Base-by-base conservation (phyloP, 2,113 vertebrate species). In the Gasterosteus aculeatus region DNA sequence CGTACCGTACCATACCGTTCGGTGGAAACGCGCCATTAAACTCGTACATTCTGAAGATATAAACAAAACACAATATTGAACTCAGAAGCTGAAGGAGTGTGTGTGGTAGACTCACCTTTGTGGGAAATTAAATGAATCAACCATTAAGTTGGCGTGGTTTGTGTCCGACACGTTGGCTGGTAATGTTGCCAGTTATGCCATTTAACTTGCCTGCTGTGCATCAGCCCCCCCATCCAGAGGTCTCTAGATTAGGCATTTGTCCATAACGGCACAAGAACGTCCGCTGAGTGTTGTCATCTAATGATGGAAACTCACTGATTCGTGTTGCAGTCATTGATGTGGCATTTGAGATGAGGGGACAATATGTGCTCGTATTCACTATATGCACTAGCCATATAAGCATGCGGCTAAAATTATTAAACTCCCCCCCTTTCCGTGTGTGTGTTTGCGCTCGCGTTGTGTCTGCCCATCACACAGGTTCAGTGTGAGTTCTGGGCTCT, bases 161-260 rank as follows among this genome's bases (percentile, higher is more conserved):
- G 58, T 79, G 59, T 90, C 68, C 85, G 71, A 90, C 81, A 80
- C 4, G 64, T 89, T 86, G 72, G 75, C 68, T 31, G 69, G 78
- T 60, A 10, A 53, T 80, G 85, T 88, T 87, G 83, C 71, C 72
- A 84, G 72, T 91, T 69, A 88, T 82, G 65, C 49, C 78, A 59
- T 87, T 84, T 86, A 76, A 83, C 72, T 80, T 75, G 84, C 72
- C 83, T 87, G 69, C 77, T 79, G 53, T 88, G 87, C 75, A 75
- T 89, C 91, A 88, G 78, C 62, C 51, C 65, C 41, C 62, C 77
- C 56, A 53, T 59, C 12, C 57, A 67, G 29, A 60, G 18, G 62
- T 72, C 44, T 58, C 12, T 16, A 66, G 5, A 44, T 78, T 83
- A 85, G 77, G 86, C 77, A 79, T 75, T 78, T 83, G 64, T 83